Base-by-base conservation (phyloP, 2,888 invertebrate species). In the Achlya flavicornis region DNA sequence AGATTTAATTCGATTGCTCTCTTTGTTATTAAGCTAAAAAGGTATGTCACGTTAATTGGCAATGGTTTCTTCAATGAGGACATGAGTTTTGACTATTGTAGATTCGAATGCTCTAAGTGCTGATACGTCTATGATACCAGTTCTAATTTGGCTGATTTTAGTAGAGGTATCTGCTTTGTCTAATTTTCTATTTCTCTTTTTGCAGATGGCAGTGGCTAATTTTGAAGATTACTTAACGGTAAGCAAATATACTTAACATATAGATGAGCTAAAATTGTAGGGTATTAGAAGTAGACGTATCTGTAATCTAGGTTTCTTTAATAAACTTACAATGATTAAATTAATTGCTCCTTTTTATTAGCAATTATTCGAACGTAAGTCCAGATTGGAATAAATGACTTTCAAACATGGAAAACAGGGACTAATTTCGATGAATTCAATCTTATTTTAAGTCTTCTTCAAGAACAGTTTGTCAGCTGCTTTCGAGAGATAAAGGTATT, bases 211-310 rank as follows among this genome's bases (percentile, higher is more conserved):
- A 71, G 64, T 69, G 64, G 62, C 63, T 8, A 46, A 61, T 53
- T 65, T 64, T 66, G 67, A 64, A 70, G 70, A 68, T 70, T 73
- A 73, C 64, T 64, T 67, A 70, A 75, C 71, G 77, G 79, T 79
- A 65, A 75, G 79, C 71, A 60, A n/a, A 16, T 53, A 53, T 35
- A 53, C 16, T 16, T 48, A 8, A 35, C 61, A 48, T 48, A 32
- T 26, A 57, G 19, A 53, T 4, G 53, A 53, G 53, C 19, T 53
- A n/a, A n/a, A 53, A 53, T 53, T 53, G 53, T 19, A 53, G 53
- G 53, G 16, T 53, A 53, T 53, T 0, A 53, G 7, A 19, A 19
- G 16, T 53, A 7, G 19, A 10, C 8, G 16, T 19, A n/a, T 7
- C 10, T 8, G 1, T 7, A 7, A n/a, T n/a, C n/a, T 46, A 46